Evolutionary conservation across 2,113 vertebrate species (phyloP).

Genomic region (Microcebus ravelobensis): DNA sequence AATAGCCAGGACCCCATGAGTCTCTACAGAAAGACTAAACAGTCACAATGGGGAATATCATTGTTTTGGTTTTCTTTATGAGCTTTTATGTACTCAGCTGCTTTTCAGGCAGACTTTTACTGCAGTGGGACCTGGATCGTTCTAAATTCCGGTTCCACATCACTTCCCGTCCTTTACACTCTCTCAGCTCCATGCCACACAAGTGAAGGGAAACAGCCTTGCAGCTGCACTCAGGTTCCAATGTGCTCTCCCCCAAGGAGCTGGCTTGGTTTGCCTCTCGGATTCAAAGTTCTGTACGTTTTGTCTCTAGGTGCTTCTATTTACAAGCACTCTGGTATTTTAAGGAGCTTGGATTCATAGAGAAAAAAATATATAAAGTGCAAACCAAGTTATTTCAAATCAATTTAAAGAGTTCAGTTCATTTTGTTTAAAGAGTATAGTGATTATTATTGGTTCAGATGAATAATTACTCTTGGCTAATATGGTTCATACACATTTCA

Average conservation of each 20-base stretch:
- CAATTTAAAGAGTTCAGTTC: neutral
- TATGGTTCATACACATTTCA: neutral
- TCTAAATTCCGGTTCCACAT: slow-evolving; percentile 90
- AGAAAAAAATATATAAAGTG: neutral
- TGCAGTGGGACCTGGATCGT: slow-evolving; percentile 84
- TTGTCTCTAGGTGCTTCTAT: neutral
- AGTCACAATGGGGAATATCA: slow-evolving; percentile 93
- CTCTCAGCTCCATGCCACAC: slow-evolving; percentile 86
- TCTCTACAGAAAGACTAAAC: slow-evolving; percentile 96
- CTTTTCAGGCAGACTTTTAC: slow-evolving; percentile 83
- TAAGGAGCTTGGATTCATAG: neutral
- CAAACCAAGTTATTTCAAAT: slow-evolving; percentile 37
- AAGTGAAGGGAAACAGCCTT: slow-evolving; percentile 87
- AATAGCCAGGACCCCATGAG: slow-evolving; percentile 87
- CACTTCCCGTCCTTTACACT: slow-evolving; percentile 89
- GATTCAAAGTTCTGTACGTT: slow-evolving; percentile 58
- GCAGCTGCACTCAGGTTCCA: slow-evolving; percentile 84
- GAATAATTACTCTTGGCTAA: slow-evolving; percentile 35
- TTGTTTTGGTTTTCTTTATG: slow-evolving; percentile 96
- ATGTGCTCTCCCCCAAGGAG: slow-evolving; percentile 43
- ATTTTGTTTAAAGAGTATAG: slow-evolving; percentile 1
- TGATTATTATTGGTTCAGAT: neutral
- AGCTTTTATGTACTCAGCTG: slow-evolving; percentile 96
- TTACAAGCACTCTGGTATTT: neutral
- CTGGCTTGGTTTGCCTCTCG: slow-evolving; percentile 10